Base-by-base conservation (phyloP, 92 coral and sea anemone species). In the Pocillopora grandis region DNA sequence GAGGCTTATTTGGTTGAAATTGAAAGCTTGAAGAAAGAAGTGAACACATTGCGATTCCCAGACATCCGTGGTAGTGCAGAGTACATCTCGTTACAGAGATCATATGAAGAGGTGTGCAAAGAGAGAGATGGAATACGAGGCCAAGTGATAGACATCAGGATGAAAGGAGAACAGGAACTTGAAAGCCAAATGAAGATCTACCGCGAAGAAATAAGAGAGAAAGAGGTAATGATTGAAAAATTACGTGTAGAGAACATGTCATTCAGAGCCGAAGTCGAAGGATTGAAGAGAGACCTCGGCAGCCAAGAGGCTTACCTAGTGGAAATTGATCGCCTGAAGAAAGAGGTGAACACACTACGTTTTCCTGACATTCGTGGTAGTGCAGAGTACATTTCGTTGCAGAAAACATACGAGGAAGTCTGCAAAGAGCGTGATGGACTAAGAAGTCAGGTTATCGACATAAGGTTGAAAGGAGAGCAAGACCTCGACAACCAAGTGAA, bases 401-500 rank as follows among this genome's bases (percentile, higher is more conserved):
- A 70, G 57, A 19, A 20, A 36, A 27, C 74, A 12, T 70, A 70
- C 12, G 74, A 70, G 36, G 88, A 85, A 10, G 76, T 82, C 11
- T 68, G 35, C 63, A 67, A 36, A 11, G 88, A 85, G 12, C 72
- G 88, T 20, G 88, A 85, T 18, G 52, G 68, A 15, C 73, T 85
- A 63, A 81, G 84, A 16, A n/a, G 83, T 23, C 88, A 85, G 19
- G 72, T 85, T 9, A 58, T 67, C 10, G 88, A 85, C 10, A 16
- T 68, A 3, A 85, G 67, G 67, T 35, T 70, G 52, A 70, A 70
- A 21, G 74, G 74, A 70, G 74, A 70, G 12, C 56, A 70, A 15
- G 12, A 70, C 12, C 23, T 37, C 16, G 56, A 36, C 17, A 70
- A 33, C 57, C 74, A 70, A 70, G 57, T 70, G 56, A 68, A 6